Evolutionary conservation across 1,140 invertebrate genomes (phyloP).

Genomic region (Trachymyrmex cornetzi): DNA sequence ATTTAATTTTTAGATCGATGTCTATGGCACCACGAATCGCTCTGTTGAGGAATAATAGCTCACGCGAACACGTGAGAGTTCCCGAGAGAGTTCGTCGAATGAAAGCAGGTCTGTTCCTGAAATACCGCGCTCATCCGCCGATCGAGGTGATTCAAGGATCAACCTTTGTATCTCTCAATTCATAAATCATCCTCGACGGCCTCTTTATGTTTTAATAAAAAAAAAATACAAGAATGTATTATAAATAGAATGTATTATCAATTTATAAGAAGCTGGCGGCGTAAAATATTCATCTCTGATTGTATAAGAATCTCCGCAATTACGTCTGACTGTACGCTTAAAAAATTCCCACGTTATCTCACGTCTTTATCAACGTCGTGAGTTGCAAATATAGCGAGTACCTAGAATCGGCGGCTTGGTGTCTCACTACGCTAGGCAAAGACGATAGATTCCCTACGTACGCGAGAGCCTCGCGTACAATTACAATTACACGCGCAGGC

Average conservation of each 20-base stretch:
- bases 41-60: constrained; percentile 2
- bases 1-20: no score
- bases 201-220: background rate
- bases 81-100: constrained; percentile 31
- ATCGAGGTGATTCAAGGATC: background rate
- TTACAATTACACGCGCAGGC: constrained; percentile 72
- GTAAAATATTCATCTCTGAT: background rate
- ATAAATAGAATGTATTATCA: background rate
- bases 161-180: background rate
- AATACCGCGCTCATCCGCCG: background rate
- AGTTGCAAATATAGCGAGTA: background rate
- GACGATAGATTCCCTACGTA: constrained; percentile 77
- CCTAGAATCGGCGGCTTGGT: background rate
- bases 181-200: background rate
- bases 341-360: constrained; percentile 35
- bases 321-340: background rate
- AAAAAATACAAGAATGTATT: background rate
- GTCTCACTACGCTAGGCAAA: constrained; percentile 67
- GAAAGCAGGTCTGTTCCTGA: constrained; percentile 27
- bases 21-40: background rate
- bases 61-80: constrained; percentile 26
- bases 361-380: constrained; percentile 1
- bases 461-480: constrained; percentile 58
- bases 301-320: background rate
- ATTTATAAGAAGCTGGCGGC: background rate